Conservation (phyloP, 2,888 invertebrate genomes). For the Harpalus rufipes region DNA sequence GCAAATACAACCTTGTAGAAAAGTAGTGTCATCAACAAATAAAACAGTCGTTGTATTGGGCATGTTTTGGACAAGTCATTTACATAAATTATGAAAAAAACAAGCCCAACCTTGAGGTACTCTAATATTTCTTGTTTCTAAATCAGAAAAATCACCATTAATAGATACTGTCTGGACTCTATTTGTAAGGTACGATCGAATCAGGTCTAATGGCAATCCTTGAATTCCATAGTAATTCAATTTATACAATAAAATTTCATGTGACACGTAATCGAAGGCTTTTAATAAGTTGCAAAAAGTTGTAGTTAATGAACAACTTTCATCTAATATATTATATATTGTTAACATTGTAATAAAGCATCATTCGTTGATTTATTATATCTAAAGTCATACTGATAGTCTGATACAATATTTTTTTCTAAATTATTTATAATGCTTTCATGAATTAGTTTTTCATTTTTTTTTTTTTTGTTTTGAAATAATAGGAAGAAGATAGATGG, state of each 20-base stretch:
- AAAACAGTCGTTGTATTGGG: background rate
- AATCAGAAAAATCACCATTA: too few relatives aligned
- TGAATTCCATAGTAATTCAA: background rate
- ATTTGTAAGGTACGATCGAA: background rate
- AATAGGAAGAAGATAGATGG: too few relatives aligned
- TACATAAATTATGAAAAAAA: too few relatives aligned
- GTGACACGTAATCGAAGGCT: background rate
- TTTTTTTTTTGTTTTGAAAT: too few relatives aligned
- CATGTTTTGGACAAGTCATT: background rate
- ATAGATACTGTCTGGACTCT: too few relatives aligned
- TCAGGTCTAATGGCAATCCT: background rate
- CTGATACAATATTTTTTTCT: background rate
- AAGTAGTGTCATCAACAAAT: background rate
- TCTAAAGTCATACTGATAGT: background rate
- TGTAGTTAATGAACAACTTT: background rate
- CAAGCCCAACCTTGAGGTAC: too few relatives aligned
- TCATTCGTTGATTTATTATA: slow-evolving; percentile 4
- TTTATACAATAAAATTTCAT: too few relatives aligned
- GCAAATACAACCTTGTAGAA: background rate
- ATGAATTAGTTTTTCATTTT: too few relatives aligned
- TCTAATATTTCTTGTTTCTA: too few relatives aligned
- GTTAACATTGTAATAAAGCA: background rate
- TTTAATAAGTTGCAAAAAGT: background rate
- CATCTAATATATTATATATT: background rate
- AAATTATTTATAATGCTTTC: too few relatives aligned